Conservation (phyloP, 2,797 vertebrate species). For the Cynodonichthys magdalenae region DNA sequence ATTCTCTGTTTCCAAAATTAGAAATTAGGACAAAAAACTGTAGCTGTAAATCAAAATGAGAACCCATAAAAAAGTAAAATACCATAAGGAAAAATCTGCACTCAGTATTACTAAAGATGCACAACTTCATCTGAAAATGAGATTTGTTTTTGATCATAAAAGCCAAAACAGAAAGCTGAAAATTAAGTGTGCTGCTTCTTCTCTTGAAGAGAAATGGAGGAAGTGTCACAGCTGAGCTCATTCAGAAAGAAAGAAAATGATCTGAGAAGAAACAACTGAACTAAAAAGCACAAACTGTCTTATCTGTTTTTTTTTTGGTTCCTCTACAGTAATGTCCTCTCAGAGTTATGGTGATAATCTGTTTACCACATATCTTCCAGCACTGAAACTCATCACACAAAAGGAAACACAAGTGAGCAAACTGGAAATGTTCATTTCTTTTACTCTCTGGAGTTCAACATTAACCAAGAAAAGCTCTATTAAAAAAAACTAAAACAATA, state of each 20-base stretch:
- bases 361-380: slow-evolving; percentile 55
- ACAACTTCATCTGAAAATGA: slow-evolving; percentile 10
- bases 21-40: slow-evolving; percentile 20
- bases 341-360: slow-evolving; percentile 64
- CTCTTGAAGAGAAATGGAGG: slow-evolving; percentile 1
- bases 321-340: slow-evolving; percentile 36
- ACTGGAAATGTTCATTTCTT: slow-evolving; percentile 50
- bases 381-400: slow-evolving; percentile 52
- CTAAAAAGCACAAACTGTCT: slow-evolving; percentile 44
- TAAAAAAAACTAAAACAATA: slow-evolving; percentile 33
- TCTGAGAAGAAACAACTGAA: slow-evolving; percentile 29
- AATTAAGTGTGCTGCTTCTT: slow-evolving; percentile 3
- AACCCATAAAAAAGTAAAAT: slow-evolving; percentile 8
- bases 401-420: slow-evolving; percentile 54
- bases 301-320: slow-evolving; percentile 36
- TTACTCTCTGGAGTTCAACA: slow-evolving; percentile 39
- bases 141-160: slow-evolving; percentile 25
- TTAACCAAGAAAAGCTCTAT: slow-evolving; percentile 47
- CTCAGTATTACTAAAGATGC: slow-evolving; percentile 15
- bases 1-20: slow-evolving; percentile 5
- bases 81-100: slow-evolving; percentile 13
- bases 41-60: slow-evolving; percentile 19
- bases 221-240: slow-evolving; percentile 32
- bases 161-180: neutral
- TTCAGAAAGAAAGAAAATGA: slow-evolving; percentile 36